These are phyloP conservation scores for Chitala chitala DNA, from an alignment of 2,113 vertebrate species.

Conservation along the genomic window DNA sequence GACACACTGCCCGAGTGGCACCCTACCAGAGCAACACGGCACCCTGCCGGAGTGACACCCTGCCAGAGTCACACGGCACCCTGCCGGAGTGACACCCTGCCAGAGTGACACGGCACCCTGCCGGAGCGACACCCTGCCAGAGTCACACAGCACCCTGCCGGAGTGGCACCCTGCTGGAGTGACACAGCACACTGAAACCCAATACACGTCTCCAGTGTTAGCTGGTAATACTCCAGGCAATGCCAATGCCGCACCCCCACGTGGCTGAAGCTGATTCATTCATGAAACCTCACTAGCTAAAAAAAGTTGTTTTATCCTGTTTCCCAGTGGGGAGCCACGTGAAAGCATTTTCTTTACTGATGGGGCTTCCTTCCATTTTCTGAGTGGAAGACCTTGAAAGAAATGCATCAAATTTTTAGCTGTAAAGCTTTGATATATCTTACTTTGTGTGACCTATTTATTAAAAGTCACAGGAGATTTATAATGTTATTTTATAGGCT, in stretches of 20 bases:
- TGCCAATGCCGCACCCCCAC: constrained; percentile 19
- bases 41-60: too few relatives aligned
- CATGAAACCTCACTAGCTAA: constrained; percentile 25
- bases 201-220: constrained; percentile 10
- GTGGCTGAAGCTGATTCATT: constrained; percentile 27
- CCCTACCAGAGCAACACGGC: too few relatives aligned
- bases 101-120: too few relatives aligned
- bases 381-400: constrained; percentile 33
- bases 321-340: constrained; percentile 37
- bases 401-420: constrained; percentile 31
- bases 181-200: too few relatives aligned
- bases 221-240: constrained; percentile 16
- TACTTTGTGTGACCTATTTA: constrained; percentile 45
- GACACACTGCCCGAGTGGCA: too few relatives aligned
- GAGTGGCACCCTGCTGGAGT: too few relatives aligned
- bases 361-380: constrained; percentile 23
- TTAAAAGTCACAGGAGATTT: constrained; percentile 43
- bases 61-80: too few relatives aligned
- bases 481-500: constrained; percentile 36
- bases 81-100: too few relatives aligned
- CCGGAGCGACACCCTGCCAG: too few relatives aligned
- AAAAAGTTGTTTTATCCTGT: constrained; percentile 29
- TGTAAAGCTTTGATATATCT: constrained; percentile 36
- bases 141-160: too few relatives aligned
- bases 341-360: constrained; percentile 32